Evolutionary conservation across 1,140 invertebrate genomes (phyloP), one percentile per base, ranked within the genome.

Genomic region (Diprion similis): DNA sequence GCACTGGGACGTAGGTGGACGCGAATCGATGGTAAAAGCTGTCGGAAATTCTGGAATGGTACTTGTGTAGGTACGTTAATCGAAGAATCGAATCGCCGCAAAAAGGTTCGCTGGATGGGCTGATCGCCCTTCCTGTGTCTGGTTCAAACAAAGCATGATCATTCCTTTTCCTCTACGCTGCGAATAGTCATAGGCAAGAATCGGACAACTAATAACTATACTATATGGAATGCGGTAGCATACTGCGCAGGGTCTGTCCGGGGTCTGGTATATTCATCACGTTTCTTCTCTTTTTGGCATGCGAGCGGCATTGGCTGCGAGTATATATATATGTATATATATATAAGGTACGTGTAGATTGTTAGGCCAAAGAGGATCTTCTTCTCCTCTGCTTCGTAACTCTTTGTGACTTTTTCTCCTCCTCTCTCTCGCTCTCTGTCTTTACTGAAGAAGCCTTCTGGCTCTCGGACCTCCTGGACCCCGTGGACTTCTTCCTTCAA

Each of bases 401-500:
- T 68, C 17, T 19, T 45, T 8, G 17, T 15, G 17, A 18, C 17
- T 64, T 15, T 64, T 64, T 64, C 17, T 64, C 59, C 59, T 64
- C 17, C 17, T 64, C 66, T 69, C 48, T 73, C 59, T 15, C 19
- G 69, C 70, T 69, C 64, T 47, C 8, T n/a, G 37, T 69, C 48
- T 66, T 13, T 46, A 18, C 46, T 10, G 66, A 17, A 65, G 19
- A 11, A 51, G 66, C 37, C 47, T 46, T 69, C 66, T 6, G 6
- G 6, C 66, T 64, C 51, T 17, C 51, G 51, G 51, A 17, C 11
- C 51, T 59, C 51, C n/a, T 59, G n/a, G 11, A 15, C 51, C n/a
- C 51, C n/a, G 11, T 8, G 51, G 51, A 59, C 11, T 15, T 51
- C 51, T 59, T 59, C 0, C n/a, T 59, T 17, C 11, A 4, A 17